Base-by-base conservation (phyloP, 2,797 vertebrate genomes). In the Myotis vivesi region DNA sequence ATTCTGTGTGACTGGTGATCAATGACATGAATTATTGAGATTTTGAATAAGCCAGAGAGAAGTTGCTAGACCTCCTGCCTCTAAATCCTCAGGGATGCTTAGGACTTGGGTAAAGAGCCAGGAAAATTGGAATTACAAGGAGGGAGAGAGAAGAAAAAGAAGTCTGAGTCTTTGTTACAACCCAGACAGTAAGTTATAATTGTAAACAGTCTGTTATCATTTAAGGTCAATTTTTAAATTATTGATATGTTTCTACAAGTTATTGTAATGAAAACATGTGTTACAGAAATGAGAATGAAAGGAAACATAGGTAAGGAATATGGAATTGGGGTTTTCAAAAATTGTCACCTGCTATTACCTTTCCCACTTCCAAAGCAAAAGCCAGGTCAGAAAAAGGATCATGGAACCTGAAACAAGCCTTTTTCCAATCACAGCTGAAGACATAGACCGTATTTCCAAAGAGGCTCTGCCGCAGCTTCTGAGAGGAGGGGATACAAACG, bases 391-490 rank as follows among this genome's bases (percentile, higher is more conserved):
- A 98, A 97, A 82, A 91, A 0, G 98, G 97, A 16, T 98, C 96
- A 1, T 97, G 98, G 91, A 99, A 99, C 87, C 97, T 98, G 96
- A 99, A 99, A 89, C 73, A 87, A 0, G 99, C 98, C 83, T 96
- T 98, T 95, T 98, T 98, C 99, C 99, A 99, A 91, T 99, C 98
- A 0, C 97, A 95, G 98, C 96, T 98, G 87, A 99, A 99, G 85
- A 97, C 17, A 0, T 97, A 97, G 41, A 92, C 94, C 0, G 76
- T 91, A 16, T 97, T 98, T 57, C 99, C 98, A 53, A 99, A 99
- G 20, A 99, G 97, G 89, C 98, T 97, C 94, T 97, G 97, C 79
- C 97, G 98, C 88, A 99, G 98, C 44, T 94, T 98, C 99, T 99
- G 96, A 0, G 64, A 49, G 71, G n/a, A 3, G 28, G 5, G 77